Percentiles rank a stretch among this genome's conserved stretches.
Conservation (phyloP, 2,888 invertebrate genomes). For the Pogonocherus hispidulus region DNA sequence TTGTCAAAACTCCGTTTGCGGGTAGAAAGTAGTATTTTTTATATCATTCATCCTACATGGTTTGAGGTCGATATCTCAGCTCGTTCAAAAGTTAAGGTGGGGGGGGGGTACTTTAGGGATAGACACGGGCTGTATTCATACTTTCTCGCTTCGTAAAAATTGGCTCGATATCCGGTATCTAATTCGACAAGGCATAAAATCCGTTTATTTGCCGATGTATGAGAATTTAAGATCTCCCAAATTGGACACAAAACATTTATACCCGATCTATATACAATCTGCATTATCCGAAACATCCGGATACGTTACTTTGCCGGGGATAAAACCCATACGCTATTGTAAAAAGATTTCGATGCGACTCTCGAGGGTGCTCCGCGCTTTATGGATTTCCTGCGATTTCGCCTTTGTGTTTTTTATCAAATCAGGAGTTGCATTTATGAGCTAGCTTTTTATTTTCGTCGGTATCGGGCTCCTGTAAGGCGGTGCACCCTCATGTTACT, state of each 20-base stretch:
- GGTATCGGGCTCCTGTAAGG: no score
- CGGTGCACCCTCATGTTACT: no score
- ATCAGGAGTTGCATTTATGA: conserved; percentile 10
- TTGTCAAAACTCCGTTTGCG: no score
- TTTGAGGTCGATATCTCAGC: no score
- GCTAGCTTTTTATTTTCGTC: no score
- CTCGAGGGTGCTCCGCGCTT: background rate
- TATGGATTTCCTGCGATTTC: conserved; percentile 7
- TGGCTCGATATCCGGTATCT: background rate
- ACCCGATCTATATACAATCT: background rate
- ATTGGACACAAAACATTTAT: conserved; percentile 7
- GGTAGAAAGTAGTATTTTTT: no score
- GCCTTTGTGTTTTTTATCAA: conserved; percentile 11
- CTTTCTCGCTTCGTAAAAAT: background rate
- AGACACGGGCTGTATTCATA: background rate
- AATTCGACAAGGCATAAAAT: background rate
- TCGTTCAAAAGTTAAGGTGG: no score
- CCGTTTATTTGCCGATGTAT: background rate
- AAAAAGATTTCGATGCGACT: background rate
- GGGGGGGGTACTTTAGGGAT: no score
- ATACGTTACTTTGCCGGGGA: background rate
- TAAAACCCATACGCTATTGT: background rate
- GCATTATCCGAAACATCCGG: background rate
- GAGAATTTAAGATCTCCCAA: background rate
- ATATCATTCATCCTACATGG: no score